Evolutionary conservation across 53 echinoderm and acorn worm genomes (phyloP), one percentile per base, ranked within the genome.

Genomic region (Patiria pectinifera): DNA sequence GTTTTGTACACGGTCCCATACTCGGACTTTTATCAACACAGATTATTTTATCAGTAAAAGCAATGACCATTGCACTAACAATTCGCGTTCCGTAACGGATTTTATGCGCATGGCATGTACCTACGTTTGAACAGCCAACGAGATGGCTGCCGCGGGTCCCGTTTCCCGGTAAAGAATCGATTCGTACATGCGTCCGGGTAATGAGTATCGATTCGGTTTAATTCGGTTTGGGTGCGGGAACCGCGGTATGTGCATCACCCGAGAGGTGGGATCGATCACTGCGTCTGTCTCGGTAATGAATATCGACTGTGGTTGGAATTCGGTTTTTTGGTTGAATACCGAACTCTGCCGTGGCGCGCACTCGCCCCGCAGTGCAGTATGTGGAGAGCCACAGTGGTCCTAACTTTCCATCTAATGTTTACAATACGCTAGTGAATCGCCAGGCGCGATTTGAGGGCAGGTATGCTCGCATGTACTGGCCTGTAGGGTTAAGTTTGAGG

Each of bases 231-330:
- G 80, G 80, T 79, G 80, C 46, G 76, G 11, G 80, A 79, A 47
- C 80, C 19, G 15, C 45, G 80, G 22, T 47, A 18, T 79, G 48
- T 45, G 43, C 45, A 79, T 79, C 80, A 12, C 44, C 84, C 62
- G 13, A 23, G 62, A 8, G 6, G 2, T 43, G 82, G 53, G 49
- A 81, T 90, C 90, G 90, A 90, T 90, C 47, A 90, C 60, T 66
- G 23, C 22, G 80, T 90, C 90, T 81, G 90, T 47, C 90, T 69
- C 78, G 69, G 90, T 80, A 90, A 90, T 90, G 90, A 90, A 81
- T 71, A 90, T 90, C 69, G 90, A 90, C 77, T 90, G 53, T n/a
- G 48, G 81, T 21, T 81, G 59, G 11, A 87, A 49, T 81, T 81
- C 90, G 70, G 90, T 87, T 81, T 90, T 53, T 66, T 16, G 4